Base-by-base conservation (phyloP, 1,140 invertebrate genomes). In the Pomacea maculata region DNA sequence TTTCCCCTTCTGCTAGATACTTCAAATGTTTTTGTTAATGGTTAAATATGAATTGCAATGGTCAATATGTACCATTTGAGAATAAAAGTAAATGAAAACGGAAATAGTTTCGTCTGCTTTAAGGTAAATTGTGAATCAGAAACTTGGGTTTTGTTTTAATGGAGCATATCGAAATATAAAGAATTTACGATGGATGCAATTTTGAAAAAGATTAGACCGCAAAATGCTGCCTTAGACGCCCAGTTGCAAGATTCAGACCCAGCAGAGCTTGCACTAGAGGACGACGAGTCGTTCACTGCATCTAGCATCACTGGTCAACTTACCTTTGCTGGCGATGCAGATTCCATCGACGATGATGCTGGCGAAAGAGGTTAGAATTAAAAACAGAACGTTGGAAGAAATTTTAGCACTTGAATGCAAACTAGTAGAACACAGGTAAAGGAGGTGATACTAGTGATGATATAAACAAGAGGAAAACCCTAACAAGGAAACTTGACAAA, bases 231-330 rank as follows among this genome's bases (percentile, higher is more conserved):
- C 19, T 67, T 65, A 14, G 34, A 77, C 61, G 34, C 63, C 10
- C 29, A 45, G 19, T 15, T 29, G 19, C 61, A 57, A 14, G 25
- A 21, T 9, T 29, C 21, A 52, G 75, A 77, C 63, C 57, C 25
- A 52, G 64, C 75, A 15, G 75, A 77, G 64, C 75, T 77, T 14
- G 75, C 75, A 7, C 45, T 77, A 52, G 75, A 65, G 19, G 75
- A 77, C 64, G 75, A 77, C 25, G 75, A 77, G 21, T 65, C 75
- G 9, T 77, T 77, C 54, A 21, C 15, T 29, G 15, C 75, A 3
- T 29, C 75, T 34, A 65, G 75, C 63, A 65, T 77, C 64, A 65
- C 75, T 52, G 75, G 75, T 14, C 45, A 77, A 52, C 61, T 77
- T 61, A 77, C 29, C 29, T 77, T 77, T 67, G 75, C 75, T 67